Evolutionary conservation across 2,888 invertebrate genomes (phyloP), one percentile per base, ranked within the genome.

Genomic region (Agrochola lychnidis): DNA sequence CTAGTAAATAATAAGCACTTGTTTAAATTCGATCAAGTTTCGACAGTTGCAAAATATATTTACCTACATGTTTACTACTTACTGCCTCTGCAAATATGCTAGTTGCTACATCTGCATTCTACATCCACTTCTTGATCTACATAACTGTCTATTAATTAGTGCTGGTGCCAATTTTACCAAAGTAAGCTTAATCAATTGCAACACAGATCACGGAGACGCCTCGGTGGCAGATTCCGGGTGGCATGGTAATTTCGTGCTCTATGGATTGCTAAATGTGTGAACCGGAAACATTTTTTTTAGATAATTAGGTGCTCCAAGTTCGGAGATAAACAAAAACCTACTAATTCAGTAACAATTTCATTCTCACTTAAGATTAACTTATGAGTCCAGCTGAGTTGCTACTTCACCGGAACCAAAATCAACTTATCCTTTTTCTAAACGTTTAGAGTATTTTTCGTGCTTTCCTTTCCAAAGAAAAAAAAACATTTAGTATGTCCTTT

Each of bases 1-100:
- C 25, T 64, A 40, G 10, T 25, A 22, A 57, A n/a, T n/a, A 40
- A 76, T n/a, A 51, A 68, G 10, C 25, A 12, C 25, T 40, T 48
- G 25, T n/a, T 57, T 9, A 45, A 77, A 53, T 76, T 51, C 3
- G 12, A 76, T 25, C 57, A 48, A 42, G 19, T 67, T 66, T 30
- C 16, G 10, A n/a, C 6, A 36, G 42, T 53, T 76, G 53, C 53
- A 45, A n/a, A n/a, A 77, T 10, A 45, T 30, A 4, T 16, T 22
- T 22, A 30, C 48, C 5, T 22, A 59, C 14, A 45, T 22, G 22
- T 51, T 78, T n/a, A 42, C 14, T 19, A 48, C 48, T 30, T 19
- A 57, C 40, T 30, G 30, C 56, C n/a, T 57, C 12, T 19, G 30
- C 19, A 7, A n/a, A 14, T 25, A 45, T 25, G 1, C 45, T 25